Evolutionary conservation across 1,140 invertebrate species (phyloP).

Genomic region (Sminthurides bifidus): DNA sequence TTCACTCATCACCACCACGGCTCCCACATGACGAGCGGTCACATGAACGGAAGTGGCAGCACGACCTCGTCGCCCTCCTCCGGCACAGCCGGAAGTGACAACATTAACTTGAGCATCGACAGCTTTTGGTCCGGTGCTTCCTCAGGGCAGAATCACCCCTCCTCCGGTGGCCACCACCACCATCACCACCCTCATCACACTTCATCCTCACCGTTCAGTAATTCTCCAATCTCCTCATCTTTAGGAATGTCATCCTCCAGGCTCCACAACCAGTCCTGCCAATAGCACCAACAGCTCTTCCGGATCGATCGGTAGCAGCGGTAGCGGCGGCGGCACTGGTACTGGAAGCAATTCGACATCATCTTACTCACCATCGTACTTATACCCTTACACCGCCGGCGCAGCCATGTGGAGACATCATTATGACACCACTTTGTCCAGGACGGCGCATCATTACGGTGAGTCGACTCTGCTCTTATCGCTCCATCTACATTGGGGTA

Average conservation of each 20-base stretch:
- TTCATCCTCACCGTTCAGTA: conserved; percentile 10
- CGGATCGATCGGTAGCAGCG: conserved; percentile 16
- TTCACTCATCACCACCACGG: conserved; percentile 22
- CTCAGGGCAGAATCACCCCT: conserved; percentile 14
- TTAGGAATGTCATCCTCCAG: conserved; percentile 15
- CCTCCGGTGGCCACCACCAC: conserved; percentile 10
- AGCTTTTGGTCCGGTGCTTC: conserved; percentile 5
- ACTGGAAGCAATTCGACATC: conserved; percentile 4
- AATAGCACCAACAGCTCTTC: conserved; percentile 29
- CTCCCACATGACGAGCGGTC: not conserved
- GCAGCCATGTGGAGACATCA: conserved; percentile 32
- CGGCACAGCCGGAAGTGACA: not conserved
- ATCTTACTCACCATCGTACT: conserved; percentile 28
- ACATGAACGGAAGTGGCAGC: not conserved
- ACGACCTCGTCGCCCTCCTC: not conserved
- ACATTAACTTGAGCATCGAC: conserved; percentile 1
- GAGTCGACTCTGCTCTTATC: not conserved
- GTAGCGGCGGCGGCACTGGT: conserved; percentile 3
- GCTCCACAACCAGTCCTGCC: conserved; percentile 22
- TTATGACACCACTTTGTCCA: conserved; percentile 26
- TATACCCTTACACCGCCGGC: conserved; percentile 23
- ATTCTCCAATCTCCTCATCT: conserved; percentile 21
- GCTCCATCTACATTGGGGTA: not conserved
- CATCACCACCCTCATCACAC: conserved; percentile 10
- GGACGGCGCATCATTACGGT: conserved; percentile 30